Conservation (phyloP, 2,797 vertebrate species). For the Brachymystax lenok region DNA sequence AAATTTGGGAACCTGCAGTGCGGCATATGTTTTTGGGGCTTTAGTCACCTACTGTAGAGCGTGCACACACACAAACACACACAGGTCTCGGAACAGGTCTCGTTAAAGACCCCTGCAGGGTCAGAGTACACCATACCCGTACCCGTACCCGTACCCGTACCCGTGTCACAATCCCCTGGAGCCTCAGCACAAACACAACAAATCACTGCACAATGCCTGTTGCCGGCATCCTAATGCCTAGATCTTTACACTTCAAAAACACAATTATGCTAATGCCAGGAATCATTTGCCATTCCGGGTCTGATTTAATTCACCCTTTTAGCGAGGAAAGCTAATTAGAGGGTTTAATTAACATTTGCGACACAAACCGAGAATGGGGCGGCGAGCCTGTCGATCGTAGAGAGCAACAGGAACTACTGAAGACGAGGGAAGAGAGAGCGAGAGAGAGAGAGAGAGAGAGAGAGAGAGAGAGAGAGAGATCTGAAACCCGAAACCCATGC, state of each 20-base stretch:
- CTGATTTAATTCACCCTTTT: constrained; percentile 80
- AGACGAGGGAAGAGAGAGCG: background rate
- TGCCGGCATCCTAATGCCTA: constrained; percentile 68
- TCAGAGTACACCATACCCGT: constrained; percentile 53
- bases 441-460: background rate
- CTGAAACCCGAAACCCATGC: constrained; percentile 75
- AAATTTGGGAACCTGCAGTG: background rate
- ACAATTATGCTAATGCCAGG: constrained; percentile 78
- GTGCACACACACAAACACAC: background rate
- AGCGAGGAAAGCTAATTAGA: constrained; percentile 78
- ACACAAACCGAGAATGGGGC: constrained; percentile 71
- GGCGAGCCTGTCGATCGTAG: constrained; percentile 72
- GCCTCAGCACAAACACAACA: constrained; percentile 65
- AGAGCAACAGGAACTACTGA: background rate
- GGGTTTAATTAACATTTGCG: constrained; percentile 80
- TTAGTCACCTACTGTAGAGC: background rate
- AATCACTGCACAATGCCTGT: constrained; percentile 70
- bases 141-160: too few relatives aligned
- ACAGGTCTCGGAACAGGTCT: constrained; percentile 63
- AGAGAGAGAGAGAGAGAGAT: constrained; percentile 46
- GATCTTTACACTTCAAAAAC: constrained; percentile 79
- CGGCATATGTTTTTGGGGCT: background rate
- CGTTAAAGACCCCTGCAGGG: constrained; percentile 67
- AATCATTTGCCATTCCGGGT: constrained; percentile 76
- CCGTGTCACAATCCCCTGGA: constrained; percentile 40